Evolutionary conservation across 2,113 vertebrate species (phyloP).

Genomic region (Mirza zaza): DNA sequence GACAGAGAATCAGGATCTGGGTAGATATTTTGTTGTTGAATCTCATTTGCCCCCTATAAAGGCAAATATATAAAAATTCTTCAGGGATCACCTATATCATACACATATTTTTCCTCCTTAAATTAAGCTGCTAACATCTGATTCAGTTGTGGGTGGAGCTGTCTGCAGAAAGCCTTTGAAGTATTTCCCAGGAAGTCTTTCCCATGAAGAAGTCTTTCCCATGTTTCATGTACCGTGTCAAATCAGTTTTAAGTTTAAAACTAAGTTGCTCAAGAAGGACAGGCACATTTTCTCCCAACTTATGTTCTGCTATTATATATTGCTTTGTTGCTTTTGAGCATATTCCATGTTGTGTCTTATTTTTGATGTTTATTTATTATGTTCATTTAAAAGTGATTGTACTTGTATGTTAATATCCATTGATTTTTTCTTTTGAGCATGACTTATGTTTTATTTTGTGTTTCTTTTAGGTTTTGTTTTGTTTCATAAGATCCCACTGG

Average conservation of each 20-base stretch:
- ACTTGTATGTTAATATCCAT: constrained; percentile 79
- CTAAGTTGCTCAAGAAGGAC: background rate
- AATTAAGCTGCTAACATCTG: background rate
- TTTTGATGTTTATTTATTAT: constrained; percentile 78
- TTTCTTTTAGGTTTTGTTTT: constrained; percentile 98
- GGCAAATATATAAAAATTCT: background rate
- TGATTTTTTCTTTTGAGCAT: constrained; percentile 80
- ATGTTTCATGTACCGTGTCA: constrained; percentile 48
- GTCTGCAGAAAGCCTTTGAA: constrained; percentile 3
- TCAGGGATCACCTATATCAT: background rate
- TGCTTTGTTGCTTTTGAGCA: constrained; percentile 74
- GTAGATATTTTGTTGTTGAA: background rate
- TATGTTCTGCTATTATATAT: constrained; percentile 65
- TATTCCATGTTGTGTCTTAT: constrained; percentile 76
- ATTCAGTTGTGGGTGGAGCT: background rate
- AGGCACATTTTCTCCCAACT: constrained; percentile 17
- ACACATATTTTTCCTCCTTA: background rate
- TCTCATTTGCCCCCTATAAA: background rate
- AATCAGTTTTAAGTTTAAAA: constrained; percentile 34
- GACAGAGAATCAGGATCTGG: background rate
- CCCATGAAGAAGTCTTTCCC: too few relatives aligned
- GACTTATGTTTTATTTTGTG: constrained; percentile 89
- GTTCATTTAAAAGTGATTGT: constrained; percentile 73
- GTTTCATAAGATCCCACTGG: constrained; percentile 97
- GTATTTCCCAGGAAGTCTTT: too few relatives aligned